Evolutionary conservation across 2,113 vertebrate species (phyloP), one percentile per base, ranked within the genome.

Genomic region (Oreochromis tanganicae): DNA sequence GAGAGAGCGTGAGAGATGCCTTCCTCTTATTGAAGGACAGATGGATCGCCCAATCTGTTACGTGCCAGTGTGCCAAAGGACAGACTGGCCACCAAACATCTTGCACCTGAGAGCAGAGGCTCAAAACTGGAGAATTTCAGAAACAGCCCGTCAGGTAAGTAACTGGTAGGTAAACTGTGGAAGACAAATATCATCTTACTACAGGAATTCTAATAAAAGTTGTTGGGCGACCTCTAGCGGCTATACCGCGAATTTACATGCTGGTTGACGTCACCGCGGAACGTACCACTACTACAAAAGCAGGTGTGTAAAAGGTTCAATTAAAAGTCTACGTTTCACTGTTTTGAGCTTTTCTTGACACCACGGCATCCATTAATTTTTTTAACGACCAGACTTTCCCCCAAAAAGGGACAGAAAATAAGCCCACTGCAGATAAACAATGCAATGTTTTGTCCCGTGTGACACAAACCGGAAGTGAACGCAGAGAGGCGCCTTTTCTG

Each of bases 401-500:
- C 6, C 1, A 4, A 7, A 32, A 66, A 3, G n/a, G 29, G 8
- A 55, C 5, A 7, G 5, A 3, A 50, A 71, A 84, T 8, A 3
- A 86, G 5, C 8, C 27, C 3, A 34, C 4, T 11, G 7, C 2
- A 3, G 1, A 4, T 8, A 78, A 50, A 14, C 10, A 19, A 43
- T 9, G 4, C 14, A 0, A 4, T 38, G 7, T 48, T n/a, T 81
- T 8, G 17, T 2, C 43, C 32, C 7, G 4, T 9, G 17, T 13
- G 36, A 71, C 24, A 11, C 7, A 68, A 14, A 7, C 80, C 52
- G 87, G 83, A 91, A 89, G 50, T 48, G 46, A 21, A 29, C 8
- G 3, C 19, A 10, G 36, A 85, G 46, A 91, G 81, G 95, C 95
- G 94, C 93, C 86, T 93, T 94, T 95, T 95, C 93, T 84, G 84